phyloP scores from a whole-genome alignment of 2,113 vertebrate genomes.

The Odocoileus virginianus region DNA sequence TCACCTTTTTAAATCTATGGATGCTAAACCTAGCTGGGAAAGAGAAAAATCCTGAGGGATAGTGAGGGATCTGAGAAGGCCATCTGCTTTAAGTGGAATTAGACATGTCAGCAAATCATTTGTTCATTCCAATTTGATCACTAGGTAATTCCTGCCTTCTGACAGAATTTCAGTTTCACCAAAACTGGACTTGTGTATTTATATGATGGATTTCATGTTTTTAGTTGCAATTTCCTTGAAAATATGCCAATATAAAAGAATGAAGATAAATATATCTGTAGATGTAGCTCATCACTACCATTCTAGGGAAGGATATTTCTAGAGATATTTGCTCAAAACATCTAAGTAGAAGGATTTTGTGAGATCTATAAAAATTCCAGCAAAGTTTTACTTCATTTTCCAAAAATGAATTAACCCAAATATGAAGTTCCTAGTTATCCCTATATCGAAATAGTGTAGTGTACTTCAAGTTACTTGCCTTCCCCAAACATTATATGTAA shows the following conservation, averaged over 20 bases:
- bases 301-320: conserved; percentile 13
- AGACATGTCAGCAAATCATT: neutral
- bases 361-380: neutral
- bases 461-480: neutral
- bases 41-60: neutral
- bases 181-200: conserved; percentile 1
- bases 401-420: neutral
- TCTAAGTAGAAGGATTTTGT: conserved; percentile 2
- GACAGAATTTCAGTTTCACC: conserved; percentile 24
- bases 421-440: neutral
- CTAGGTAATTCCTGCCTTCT: neutral
- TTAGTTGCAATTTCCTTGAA: conserved; percentile 39
- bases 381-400: neutral
- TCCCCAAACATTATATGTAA: neutral
- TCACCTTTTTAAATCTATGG: neutral
- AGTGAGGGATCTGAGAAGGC: neutral
- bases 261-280: conserved; percentile 5
- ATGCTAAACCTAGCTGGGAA: neutral
- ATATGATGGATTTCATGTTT: conserved; percentile 30
- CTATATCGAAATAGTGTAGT: neutral
- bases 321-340: conserved; percentile 39
- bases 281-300: neutral
- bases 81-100: neutral
- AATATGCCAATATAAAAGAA: conserved; percentile 23
- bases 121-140: conserved; percentile 8